These are phyloP conservation scores for Steatocranus sp. DNA, from an alignment of 2,797 vertebrate species.

Conservation along the genomic window DNA sequence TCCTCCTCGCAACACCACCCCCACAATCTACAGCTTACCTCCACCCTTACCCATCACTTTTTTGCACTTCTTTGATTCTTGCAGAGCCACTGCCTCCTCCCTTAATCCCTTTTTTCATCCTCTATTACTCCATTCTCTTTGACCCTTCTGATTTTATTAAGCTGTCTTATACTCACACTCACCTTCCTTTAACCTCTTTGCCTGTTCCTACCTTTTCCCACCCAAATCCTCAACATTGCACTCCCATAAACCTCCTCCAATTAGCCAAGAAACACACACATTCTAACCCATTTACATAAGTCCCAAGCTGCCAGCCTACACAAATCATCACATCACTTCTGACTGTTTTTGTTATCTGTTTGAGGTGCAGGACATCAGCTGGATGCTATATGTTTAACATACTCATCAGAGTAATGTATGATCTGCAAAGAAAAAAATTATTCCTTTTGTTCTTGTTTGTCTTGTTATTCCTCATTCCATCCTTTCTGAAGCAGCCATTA, in stretches of 20 bases:
- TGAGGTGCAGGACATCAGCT: not conserved
- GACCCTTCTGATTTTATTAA: not conserved
- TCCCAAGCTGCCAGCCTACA: not conserved
- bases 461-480: not conserved
- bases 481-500: not conserved
- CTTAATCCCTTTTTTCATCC: slow-evolving; percentile 14
- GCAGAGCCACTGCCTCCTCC: not conserved
- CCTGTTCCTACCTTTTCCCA: not conserved
- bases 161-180: not conserved
- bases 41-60: not conserved
- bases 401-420: not conserved
- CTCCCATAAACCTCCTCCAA: not conserved
- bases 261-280: not conserved
- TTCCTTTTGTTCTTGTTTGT: not conserved
- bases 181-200: slow-evolving; percentile 7
- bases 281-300: not conserved
- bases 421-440: not conserved
- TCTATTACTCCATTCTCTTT: slow-evolving; percentile 1
- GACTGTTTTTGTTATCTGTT: not conserved
- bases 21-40: not conserved
- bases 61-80: not conserved
- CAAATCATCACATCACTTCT: not conserved
- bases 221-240: not conserved
- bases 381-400: not conserved
- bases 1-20: not conserved